A percentile compares a stretch with the other conserved stretches of the same genome.
Conservation (phyloP, 2,797 vertebrate genomes). For the Perodicticus potto region DNA sequence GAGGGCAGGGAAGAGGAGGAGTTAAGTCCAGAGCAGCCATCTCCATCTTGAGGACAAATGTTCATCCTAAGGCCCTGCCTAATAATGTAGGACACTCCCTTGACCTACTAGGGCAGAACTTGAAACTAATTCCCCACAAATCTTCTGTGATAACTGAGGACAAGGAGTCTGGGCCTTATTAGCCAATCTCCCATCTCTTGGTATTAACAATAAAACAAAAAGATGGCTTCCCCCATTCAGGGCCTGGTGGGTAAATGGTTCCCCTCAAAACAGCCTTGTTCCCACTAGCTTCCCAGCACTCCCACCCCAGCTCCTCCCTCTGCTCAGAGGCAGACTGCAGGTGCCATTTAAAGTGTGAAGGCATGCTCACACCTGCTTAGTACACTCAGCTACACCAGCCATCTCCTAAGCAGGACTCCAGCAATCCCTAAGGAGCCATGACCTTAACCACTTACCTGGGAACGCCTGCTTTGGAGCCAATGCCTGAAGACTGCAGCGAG, state of each 20-base stretch:
- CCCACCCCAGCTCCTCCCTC: not conserved
- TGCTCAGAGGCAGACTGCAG: not conserved
- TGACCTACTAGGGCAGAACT: not conserved
- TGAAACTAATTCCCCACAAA: not conserved
- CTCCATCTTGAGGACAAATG: not conserved
- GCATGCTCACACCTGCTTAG: not conserved
- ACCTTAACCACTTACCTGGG: constrained; percentile 91
- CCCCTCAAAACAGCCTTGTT: not conserved
- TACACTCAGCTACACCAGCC: not conserved
- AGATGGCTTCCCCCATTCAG: not conserved
- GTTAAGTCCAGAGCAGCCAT: constrained; percentile 9
- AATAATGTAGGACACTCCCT: too few relatives aligned
- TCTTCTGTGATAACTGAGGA: constrained; percentile 4
- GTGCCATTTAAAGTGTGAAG: not conserved
- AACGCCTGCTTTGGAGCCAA: constrained; percentile 90
- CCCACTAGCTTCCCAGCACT: not conserved
- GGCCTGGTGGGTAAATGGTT: not conserved
- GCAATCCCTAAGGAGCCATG: fast-evolving
- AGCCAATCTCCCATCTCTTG: not conserved
- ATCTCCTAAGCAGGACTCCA: not conserved
- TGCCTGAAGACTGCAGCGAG: constrained; percentile 94
- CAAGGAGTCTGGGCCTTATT: not conserved
- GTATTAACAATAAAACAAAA: not conserved
- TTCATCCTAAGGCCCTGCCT: not conserved
- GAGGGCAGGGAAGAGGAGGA: not conserved